phyloP scores from a whole-genome alignment of 2,888 invertebrate genomes.

The Cyclophora albipunctata region DNA sequence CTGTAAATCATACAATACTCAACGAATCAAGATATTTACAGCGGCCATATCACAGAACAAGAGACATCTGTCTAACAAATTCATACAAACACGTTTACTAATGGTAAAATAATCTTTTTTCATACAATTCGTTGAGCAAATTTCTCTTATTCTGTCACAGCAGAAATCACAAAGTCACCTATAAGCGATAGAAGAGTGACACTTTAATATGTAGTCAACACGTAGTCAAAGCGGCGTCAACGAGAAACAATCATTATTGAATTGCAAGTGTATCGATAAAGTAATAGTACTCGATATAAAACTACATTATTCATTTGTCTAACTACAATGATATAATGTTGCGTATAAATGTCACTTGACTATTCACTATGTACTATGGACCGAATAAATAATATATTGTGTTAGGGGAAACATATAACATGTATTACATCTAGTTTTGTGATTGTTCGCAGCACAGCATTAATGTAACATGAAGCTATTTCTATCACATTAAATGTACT shows the following conservation, averaged over 20 bases:
- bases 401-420: slow-evolving; percentile 28
- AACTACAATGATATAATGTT: slow-evolving; percentile 49
- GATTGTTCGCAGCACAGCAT: slow-evolving; percentile 48
- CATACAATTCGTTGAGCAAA: too few relatives aligned
- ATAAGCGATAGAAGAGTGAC: slow-evolving; percentile 62
- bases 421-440: slow-evolving; percentile 41
- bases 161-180: slow-evolving; percentile 55
- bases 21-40: slow-evolving; percentile 60
- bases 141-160: slow-evolving; percentile 15
- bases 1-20: slow-evolving; percentile 18
- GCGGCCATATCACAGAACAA: slow-evolving; percentile 25
- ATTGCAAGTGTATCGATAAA: slow-evolving; percentile 41
- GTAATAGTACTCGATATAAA: slow-evolving; percentile 42
- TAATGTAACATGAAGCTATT: slow-evolving; percentile 37
- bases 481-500: slow-evolving; percentile 53
- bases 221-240: slow-evolving; percentile 56
- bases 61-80: slow-evolving; percentile 14
- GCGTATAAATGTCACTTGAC: slow-evolving; percentile 14
- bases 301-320: slow-evolving; percentile 45
- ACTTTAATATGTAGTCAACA: slow-evolving; percentile 45
- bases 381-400: slow-evolving; percentile 28
- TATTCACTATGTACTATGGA: slow-evolving; percentile 27
- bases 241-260: slow-evolving; percentile 46
- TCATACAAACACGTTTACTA: slow-evolving; percentile 16
- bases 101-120: slow-evolving; percentile 33